Evolutionary conservation across 2,888 invertebrate species (phyloP).

Genomic region (Agriopis leucophaearia): DNA sequence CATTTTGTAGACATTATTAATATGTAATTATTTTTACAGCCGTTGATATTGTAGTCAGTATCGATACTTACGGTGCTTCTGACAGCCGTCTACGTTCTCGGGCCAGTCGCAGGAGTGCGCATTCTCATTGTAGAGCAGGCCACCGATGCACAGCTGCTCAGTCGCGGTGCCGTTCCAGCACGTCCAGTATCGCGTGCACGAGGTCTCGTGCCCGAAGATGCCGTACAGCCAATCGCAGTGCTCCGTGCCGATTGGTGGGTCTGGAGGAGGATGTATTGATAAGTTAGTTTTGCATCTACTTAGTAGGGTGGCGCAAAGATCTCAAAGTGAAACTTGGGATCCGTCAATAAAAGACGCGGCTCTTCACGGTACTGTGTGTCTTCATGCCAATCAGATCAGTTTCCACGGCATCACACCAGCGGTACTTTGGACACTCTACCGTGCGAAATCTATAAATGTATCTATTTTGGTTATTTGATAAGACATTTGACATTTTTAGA

Average conservation of each 20-base stretch:
- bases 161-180: conserved; percentile 98
- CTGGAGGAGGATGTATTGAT: conserved; percentile 69
- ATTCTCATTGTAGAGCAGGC: conserved; percentile 95
- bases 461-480: too few relatives aligned
- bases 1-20: too few relatives aligned
- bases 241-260: conserved; percentile 93
- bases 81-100: conserved; percentile 96
- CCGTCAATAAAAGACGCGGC: too few relatives aligned
- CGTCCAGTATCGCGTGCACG: conserved; percentile 97
- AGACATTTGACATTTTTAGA: too few relatives aligned
- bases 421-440: too few relatives aligned
- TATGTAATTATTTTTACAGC: too few relatives aligned
- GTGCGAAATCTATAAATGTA: too few relatives aligned
- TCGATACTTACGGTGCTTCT: conserved; percentile 94
- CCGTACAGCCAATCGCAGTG: conserved; percentile 97
- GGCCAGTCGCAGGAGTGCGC: conserved; percentile 98
- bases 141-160: conserved; percentile 96
- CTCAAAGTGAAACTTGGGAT: too few relatives aligned
- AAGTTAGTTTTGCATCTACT: background rate
- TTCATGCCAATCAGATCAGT: too few relatives aligned
- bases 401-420: too few relatives aligned
- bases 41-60: background rate
- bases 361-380: too few relatives aligned
- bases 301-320: too few relatives aligned
- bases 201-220: conserved; percentile 97